Percentiles rank a stretch among this genome's conserved stretches.
Evolutionary conservation across 2,888 invertebrate species (phyloP).

Genomic region (Microctonus aethiopoides): DNA sequence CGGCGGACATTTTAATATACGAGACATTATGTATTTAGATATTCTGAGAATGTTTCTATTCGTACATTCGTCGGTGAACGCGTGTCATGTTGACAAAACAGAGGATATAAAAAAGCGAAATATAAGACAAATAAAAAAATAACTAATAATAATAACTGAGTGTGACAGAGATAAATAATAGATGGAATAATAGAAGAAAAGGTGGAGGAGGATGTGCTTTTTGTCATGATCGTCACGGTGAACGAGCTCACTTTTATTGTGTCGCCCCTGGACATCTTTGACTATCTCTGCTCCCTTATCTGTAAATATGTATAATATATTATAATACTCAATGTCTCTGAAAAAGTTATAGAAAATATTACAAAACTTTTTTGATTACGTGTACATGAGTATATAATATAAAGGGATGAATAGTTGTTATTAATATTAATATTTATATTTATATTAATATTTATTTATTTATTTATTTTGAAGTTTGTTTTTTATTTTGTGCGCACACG

Average conservation of each 20-base stretch:
- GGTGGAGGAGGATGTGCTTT: slow-evolving; percentile 13
- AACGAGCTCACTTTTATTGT: neutral
- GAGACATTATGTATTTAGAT: neutral
- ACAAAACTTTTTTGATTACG: too few species aligned
- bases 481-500: slow-evolving; percentile 13
- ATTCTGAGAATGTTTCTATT: neutral
- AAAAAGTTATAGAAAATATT: too few species aligned
- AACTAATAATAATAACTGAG: neutral
- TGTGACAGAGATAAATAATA: neutral
- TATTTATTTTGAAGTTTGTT: neutral
- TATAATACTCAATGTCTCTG: too few species aligned
- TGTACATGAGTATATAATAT: too few species aligned
- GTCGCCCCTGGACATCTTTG: neutral
- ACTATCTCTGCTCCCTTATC: neutral
- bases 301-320: neutral
- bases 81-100: neutral
- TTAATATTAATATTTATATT: too few species aligned
- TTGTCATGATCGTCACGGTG: slow-evolving; percentile 2
- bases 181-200: slow-evolving; percentile 2
- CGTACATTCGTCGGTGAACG: neutral
- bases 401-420: too few species aligned
- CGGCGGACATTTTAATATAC: slow-evolving; percentile 4
- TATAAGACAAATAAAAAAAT: neutral
- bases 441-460: too few species aligned
- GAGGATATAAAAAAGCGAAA: neutral